Percentiles rank a stretch among this genome's conserved stretches.
These are phyloP conservation scores for Lordiphosa stackelbergi DNA, from an alignment of 1,140 invertebrate species.

Conservation along the genomic window DNA sequence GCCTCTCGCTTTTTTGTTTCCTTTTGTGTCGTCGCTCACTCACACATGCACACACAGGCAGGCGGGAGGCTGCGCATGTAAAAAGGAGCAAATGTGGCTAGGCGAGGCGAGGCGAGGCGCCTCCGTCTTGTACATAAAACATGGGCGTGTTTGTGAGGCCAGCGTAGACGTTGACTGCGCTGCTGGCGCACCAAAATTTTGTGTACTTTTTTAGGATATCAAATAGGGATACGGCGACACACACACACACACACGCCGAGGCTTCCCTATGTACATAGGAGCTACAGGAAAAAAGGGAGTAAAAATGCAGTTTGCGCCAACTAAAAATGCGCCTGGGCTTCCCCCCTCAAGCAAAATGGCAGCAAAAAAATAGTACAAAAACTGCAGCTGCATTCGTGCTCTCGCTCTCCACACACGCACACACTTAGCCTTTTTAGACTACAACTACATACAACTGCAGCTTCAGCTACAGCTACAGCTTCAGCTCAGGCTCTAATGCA, in stretches of 20 bases:
- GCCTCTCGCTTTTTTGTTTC: conserved; percentile 75
- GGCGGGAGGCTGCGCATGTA: conserved; percentile 39
- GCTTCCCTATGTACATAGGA: conserved; percentile 7
- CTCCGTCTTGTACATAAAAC: conserved; percentile 68
- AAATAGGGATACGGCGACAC: conserved; percentile 71
- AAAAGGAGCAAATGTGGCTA: conserved; percentile 3
- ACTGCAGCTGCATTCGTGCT: conserved; percentile 48
- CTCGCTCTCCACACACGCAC: conserved; percentile 34
- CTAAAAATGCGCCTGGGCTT: conserved; percentile 56
- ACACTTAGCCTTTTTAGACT: conserved; percentile 43
- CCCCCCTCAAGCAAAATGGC: conserved; percentile 14
- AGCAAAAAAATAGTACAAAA: conserved; percentile 25
- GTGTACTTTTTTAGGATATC: conserved; percentile 76
- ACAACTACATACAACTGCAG: conserved; percentile 4
- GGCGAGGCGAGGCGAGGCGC: conserved; percentile 16
- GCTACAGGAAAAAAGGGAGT: conserved; percentile 40
- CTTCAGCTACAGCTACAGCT: conserved; percentile 16
- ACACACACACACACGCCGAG: conserved; percentile 14
- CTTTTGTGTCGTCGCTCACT: conserved; percentile 48
- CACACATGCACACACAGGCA: conserved; percentile 13
- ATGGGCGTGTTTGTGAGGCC: conserved; percentile 71
- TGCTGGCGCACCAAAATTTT: conserved; percentile 66
- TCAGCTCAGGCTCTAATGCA: conserved; percentile 57
- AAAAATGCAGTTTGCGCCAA: conserved; percentile 70
- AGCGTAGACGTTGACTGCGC: conserved; percentile 38